phyloP scores from a whole-genome alignment of 37 sponge, comb jelly and placozoan genomes.

The Amphimedon queenslandica region DNA sequence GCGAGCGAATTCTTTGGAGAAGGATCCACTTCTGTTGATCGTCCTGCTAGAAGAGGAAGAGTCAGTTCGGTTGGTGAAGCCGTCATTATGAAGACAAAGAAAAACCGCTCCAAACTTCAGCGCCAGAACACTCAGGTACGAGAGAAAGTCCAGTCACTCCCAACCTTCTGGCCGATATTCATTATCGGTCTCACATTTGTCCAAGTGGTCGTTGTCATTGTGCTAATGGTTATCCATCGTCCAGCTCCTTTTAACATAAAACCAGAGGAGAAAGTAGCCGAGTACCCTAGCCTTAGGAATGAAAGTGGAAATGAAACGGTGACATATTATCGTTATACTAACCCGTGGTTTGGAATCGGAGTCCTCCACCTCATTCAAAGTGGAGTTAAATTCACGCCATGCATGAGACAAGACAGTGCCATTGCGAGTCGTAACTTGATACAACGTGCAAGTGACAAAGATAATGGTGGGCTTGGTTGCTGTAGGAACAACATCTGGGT shows the following conservation, averaged over 20 bases:
- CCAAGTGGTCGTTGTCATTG: constrained; percentile 56
- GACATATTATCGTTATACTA: constrained; percentile 45
- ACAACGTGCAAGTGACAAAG: constrained; percentile 3
- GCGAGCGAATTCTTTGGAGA: constrained; percentile 62
- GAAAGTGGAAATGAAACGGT: constrained; percentile 12
- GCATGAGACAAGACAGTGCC: constrained; percentile 86
- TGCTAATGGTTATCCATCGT: constrained; percentile 29
- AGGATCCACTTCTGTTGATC: background rate
- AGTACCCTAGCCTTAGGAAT: constrained; percentile 37
- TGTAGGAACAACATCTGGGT: constrained; percentile 32
- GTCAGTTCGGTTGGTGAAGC: constrained; percentile 11
- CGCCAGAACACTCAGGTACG: constrained; percentile 67
- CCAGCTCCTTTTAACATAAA: constrained; percentile 38
- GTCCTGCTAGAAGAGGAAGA: constrained; percentile 16
- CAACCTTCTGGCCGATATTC: constrained; percentile 88
- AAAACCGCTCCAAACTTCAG: constrained; percentile 50
- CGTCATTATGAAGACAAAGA: background rate
- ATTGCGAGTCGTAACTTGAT: constrained; percentile 40
- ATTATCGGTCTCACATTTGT: constrained; percentile 64
- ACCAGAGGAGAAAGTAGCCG: constrained; percentile 13
- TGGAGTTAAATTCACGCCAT: constrained; percentile 92
- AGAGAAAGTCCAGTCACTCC: constrained; percentile 75
- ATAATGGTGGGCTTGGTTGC: constrained; percentile 38
- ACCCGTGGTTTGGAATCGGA: constrained; percentile 91
- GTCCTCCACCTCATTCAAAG: constrained; percentile 44